These are phyloP conservation scores for Sipha flava DNA, from an alignment of 1,140 invertebrate species.

Conservation along the genomic window DNA sequence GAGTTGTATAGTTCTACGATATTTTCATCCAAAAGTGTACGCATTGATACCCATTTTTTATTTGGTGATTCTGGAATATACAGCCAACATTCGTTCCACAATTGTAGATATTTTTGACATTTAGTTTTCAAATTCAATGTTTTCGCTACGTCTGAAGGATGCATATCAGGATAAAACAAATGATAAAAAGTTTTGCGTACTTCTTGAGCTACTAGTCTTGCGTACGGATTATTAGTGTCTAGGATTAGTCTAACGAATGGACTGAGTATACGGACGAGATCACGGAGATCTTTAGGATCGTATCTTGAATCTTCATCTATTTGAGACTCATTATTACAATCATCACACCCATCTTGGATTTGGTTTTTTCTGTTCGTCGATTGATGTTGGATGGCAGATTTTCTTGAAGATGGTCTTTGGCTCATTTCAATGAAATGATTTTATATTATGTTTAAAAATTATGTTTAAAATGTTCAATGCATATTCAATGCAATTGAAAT, in stretches of 20 bases:
- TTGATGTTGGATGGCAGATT: neutral
- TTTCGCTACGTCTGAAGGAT: neutral
- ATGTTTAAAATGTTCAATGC: too few species aligned
- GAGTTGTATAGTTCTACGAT: neutral
- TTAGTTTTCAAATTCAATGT: neutral
- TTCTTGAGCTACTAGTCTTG: neutral
- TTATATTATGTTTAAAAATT: too few species aligned
- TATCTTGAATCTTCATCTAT: neutral
- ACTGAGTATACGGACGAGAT: neutral
- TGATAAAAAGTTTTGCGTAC: neutral
- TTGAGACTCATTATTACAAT: neutral
- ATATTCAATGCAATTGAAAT: too few species aligned
- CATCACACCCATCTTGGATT: neutral
- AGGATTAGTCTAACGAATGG: constrained; percentile 9
- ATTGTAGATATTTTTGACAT: neutral
- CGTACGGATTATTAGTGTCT: constrained; percentile 4
- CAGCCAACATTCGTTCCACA: neutral
- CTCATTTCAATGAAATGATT: neutral
- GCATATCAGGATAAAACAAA: neutral
- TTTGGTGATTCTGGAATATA: neutral
- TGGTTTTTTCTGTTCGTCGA: neutral
- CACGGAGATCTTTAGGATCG: neutral
- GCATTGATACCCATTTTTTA: neutral
- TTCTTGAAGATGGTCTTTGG: neutral
- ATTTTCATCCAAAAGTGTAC: neutral